Conservation (phyloP, 2,797 vertebrate species). For the Buphagus erythrorhynchus region DNA sequence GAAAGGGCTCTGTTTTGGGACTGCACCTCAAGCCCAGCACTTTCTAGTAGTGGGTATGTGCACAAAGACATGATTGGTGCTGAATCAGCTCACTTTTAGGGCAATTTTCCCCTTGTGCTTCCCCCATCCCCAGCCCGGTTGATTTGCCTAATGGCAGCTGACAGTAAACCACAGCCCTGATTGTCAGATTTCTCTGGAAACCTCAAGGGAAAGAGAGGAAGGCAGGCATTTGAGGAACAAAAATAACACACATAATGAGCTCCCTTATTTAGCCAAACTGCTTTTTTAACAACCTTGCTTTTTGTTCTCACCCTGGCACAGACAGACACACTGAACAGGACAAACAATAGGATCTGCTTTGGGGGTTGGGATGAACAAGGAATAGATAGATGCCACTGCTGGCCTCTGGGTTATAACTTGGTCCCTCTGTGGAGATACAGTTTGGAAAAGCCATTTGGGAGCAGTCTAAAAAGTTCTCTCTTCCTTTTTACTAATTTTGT, state of each 20-base stretch:
- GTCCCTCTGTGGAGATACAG: background rate
- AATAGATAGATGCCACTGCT: background rate
- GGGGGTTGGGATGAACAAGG: background rate
- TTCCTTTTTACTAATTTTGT: background rate
- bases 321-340: background rate
- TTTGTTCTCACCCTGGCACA: background rate
- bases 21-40: background rate
- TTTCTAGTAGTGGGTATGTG: background rate
- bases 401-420: background rate
- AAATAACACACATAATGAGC: slow-evolving; percentile 76
- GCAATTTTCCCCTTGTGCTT: background rate
- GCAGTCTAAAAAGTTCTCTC: background rate
- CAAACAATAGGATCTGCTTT: background rate
- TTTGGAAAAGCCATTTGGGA: background rate
- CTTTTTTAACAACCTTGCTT: slow-evolving; percentile 51
- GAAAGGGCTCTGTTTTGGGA: background rate
- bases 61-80: background rate
- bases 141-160: slow-evolving; percentile 80
- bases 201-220: slow-evolving; percentile 56
- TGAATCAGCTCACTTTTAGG: slow-evolving; percentile 68
- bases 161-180: slow-evolving; percentile 74
- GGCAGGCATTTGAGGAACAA: slow-evolving; percentile 69
- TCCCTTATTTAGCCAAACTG: slow-evolving; percentile 71
- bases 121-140: background rate
- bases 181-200: slow-evolving; percentile 75